Evolutionary conservation across 2,888 invertebrate genomes (phyloP).

Genomic region (Mimumesa dahlbomi): DNA sequence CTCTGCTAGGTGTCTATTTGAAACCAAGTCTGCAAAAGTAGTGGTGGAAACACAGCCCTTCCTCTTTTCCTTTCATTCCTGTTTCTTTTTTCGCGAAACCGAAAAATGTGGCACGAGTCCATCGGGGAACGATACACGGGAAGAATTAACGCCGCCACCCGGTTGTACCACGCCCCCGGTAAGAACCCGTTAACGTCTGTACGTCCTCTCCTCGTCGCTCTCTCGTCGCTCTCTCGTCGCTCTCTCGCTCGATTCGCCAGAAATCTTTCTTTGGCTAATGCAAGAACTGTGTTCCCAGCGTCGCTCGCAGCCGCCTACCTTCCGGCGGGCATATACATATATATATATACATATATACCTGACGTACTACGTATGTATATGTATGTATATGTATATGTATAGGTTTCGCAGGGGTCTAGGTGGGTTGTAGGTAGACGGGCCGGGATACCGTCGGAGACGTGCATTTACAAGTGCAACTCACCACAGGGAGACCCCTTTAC

Average conservation of each 20-base stretch:
- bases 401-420: slow-evolving; percentile 29
- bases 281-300: slow-evolving; percentile 76
- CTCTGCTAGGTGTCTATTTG: too few relatives aligned
- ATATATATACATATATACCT: too few relatives aligned
- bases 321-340: slow-evolving; percentile 52
- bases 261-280: slow-evolving; percentile 79
- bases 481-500: slow-evolving; percentile 46
- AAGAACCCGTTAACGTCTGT: slow-evolving; percentile 30
- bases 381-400: slow-evolving; percentile 35
- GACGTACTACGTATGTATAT: slow-evolving; percentile 48
- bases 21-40: too few relatives aligned
- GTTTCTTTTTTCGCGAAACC: slow-evolving; percentile 10
- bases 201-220: slow-evolving; percentile 28
- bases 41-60: too few relatives aligned
- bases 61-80: not conserved
- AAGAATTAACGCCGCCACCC: slow-evolving; percentile 41
- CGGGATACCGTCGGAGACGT: slow-evolving; percentile 44
- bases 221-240: not conserved
- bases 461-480: slow-evolving; percentile 66
- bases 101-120: not conserved
- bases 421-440: slow-evolving; percentile 25
- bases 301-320: slow-evolving; percentile 65
- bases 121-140: slow-evolving; percentile 17
- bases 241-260: slow-evolving; percentile 60
- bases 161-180: slow-evolving; percentile 23